Base-by-base conservation (phyloP, 1,140 invertebrate genomes). In the Ceratoteleas bidentatus region DNA sequence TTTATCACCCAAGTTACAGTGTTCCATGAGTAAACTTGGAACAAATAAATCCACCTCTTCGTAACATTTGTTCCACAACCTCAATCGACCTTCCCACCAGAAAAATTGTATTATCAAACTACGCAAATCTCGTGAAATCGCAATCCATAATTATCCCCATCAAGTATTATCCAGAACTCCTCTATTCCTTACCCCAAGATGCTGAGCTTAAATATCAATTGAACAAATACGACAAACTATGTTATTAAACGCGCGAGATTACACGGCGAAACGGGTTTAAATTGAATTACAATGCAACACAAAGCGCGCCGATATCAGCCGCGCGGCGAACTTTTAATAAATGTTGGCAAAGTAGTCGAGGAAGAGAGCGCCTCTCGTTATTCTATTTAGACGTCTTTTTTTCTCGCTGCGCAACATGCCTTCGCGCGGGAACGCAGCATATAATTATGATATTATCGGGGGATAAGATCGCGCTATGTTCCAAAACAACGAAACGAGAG, bases 401-500 rank as follows among this genome's bases (percentile, higher is more conserved):
- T 79, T 66, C 24, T 56, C 40, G 43, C 16, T 68, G 33, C 64
- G n/a, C 34, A 58, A 72, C 52, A 69, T 74, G 16, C 40, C 43
- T 79, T 61, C 40, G 50, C 45, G 47, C 47, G 36, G 14, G 40
- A 68, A 69, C 72, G 14, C 56, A 74, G 58, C 65, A 24, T 81
- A 81, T 81, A 74, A 81, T 81, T 81, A 74, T 64, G 77, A 81
- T 74, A 43, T 81, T 81, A 81, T 74, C 70, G 57, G 32, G 69
- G 69, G 69, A 80, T 69, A 64, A 74, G 64, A 80, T 80, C 64
- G 77, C 77, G 68, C 40, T 43, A 72, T 73, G 56, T 69, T 74
- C 77, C 50, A 74, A 80, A 80, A 80, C 69, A 64, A 72, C 56
- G 50, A 69, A 80, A 80, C 45, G 24, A 54, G 43, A 73, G 64